Evolutionary conservation across 2,888 invertebrate species (phyloP).

Genomic region (Agrochola lychnidis): DNA sequence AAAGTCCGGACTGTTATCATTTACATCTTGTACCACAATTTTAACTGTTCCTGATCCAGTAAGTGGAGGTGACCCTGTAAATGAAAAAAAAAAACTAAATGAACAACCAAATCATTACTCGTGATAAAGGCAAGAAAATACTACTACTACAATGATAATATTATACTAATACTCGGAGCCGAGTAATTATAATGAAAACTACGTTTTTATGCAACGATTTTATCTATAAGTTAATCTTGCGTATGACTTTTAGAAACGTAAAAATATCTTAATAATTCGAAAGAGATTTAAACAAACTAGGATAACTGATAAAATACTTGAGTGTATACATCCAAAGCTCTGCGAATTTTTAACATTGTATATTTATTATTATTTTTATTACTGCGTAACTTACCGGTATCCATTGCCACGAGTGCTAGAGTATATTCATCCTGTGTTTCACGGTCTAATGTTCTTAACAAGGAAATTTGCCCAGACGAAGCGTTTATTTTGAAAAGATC

Average conservation of each 20-base stretch:
- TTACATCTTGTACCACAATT: conserved; percentile 97
- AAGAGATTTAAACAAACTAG: neutral
- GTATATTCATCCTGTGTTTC: conserved; percentile 96
- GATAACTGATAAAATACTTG: neutral
- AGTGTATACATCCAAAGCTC: neutral
- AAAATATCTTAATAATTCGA: neutral
- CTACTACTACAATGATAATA: neutral
- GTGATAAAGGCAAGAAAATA: neutral
- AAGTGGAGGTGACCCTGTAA: conserved; percentile 96
- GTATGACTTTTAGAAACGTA: neutral
- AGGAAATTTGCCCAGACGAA: conserved; percentile 96
- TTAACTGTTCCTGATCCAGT: conserved; percentile 98
- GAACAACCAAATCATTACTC: neutral
- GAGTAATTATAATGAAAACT: neutral
- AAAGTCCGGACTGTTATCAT: conserved; percentile 98
- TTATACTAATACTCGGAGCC: neutral
- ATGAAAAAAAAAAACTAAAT: conserved; percentile 57
- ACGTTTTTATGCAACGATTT: neutral
- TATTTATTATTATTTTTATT: conserved; percentile 14
- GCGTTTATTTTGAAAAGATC: conserved; percentile 98
- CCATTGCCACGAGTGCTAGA: conserved; percentile 97
- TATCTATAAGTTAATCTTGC: neutral
- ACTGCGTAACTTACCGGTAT: conserved; percentile 92
- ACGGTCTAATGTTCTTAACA: conserved; percentile 95
- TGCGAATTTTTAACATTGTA: conserved; percentile 5